Evolutionary conservation across 37 sponge, comb jelly and placozoan species (phyloP), one percentile per base, ranked within the genome.

Genomic region (Halisarca cf. caerulea): DNA sequence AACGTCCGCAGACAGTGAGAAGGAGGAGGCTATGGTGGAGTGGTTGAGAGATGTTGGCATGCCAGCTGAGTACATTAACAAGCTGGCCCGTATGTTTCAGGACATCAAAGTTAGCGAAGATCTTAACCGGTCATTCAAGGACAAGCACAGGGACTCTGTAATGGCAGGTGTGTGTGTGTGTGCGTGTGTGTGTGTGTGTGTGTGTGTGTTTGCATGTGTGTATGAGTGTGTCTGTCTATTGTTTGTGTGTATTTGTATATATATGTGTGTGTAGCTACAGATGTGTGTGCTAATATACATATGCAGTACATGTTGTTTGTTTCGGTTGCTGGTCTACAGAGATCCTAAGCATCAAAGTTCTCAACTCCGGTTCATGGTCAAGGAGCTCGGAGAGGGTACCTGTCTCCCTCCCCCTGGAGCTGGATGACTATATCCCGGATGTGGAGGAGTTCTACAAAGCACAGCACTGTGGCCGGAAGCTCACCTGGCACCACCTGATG

Each of bases 21-120:
- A 88, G 89, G 97, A 96, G 59, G 97, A 96, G 87, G 91, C 90
- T 75, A 91, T 96, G 92, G 94, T 96, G 86, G 95, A 96, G 80
- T 96, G 97, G 97, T 64, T 96, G 87, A 80, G 97, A 77, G 92
- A 96, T 30, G 92, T 94, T 20, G 97, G 94, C 4, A 96, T 96
- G 97, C 97, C 95, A 6, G 97, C 92, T 1, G 97, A 96, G 82
- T 96, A 92, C 57, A 92, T 96, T 72, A 96, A 94, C 86, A 96
- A 96, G 85, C 89, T 96, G 41, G 92, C 95, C 32, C 80, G 94
- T 15, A 96, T 96, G 97, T 96, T 96, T 43, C 97, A 96, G 80
- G 97, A 96, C 79, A 94, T 96, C 55, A 94, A 94, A 59, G 92
- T 96, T 73, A 92, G 92, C 36, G 90, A 94, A 59, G 97, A 94